Evolutionary conservation across 2,797 vertebrate genomes (phyloP), one percentile per base, ranked within the genome.

Genomic region (Bucorvus abyssinicus): DNA sequence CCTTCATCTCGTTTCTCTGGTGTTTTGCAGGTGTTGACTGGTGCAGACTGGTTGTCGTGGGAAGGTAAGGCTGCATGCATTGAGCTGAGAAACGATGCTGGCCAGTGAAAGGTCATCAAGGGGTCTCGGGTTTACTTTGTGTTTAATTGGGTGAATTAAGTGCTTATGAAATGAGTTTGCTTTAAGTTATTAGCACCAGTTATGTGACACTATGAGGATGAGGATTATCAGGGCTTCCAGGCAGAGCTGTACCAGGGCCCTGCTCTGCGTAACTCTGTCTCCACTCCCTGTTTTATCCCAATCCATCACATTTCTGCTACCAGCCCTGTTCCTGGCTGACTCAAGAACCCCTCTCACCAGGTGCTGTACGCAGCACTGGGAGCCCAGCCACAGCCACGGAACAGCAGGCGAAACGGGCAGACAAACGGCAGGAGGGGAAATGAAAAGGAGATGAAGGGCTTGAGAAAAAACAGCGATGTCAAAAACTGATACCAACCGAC

Each of bases 261-360:
- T 53, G 60, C 8, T 19, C 16, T 27, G 40, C 30, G 8, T 50
- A 32, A 27, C n/a, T 7, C 30, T 3, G 1, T 32, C 75, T 44
- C 78, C 1, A 6, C 38, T 74, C 49, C 64, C 15, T 16, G 0
- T 40, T 67, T 75, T 50, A 12, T 22, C 55, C 4, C 7, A 10
- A 49, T 49, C 60, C 24, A 14, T 55, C 23, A 0, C 0, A 0
- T 8, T 36, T 22, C 38, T 64, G 49, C 57, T 4, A 6, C 56
- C 20, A 22, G 26, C 47, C 9, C 1, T 18, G 32, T 36, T 24
- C 27, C 29, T 1, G 10, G 29, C 29, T 36, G 32, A 10, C 23
- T 13, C 2, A 3, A 57, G 45, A 53, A 5, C 40, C 44, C 29
- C 21, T 3, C 18, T 49, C 21, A 0, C 14, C 21, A 3, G 18